Conservation (phyloP, 2,797 vertebrate genomes). For the Cyprinella venusta region DNA sequence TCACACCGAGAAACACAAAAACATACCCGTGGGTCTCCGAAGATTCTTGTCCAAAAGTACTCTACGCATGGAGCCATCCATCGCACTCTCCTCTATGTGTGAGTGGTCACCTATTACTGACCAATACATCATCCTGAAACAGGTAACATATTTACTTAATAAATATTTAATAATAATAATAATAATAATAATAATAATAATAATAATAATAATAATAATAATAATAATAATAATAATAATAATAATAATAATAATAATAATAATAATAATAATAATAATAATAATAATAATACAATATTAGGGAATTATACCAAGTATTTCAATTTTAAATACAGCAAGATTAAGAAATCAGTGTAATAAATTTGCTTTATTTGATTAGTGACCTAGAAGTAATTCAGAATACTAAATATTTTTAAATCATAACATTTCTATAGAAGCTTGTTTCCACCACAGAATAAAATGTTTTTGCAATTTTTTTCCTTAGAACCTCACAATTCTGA, state of each 20-base stretch:
- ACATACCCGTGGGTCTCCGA: constrained; percentile 92
- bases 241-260: too few species aligned
- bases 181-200: too few species aligned
- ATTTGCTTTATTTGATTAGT: background rate
- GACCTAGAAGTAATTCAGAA: background rate
- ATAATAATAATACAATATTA: background rate
- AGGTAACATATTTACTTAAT: background rate
- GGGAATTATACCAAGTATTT: background rate
- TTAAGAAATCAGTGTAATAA: background rate
- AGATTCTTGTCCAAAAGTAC: constrained; percentile 94
- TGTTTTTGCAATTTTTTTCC: too few species aligned
- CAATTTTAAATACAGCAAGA: background rate
- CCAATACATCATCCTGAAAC: constrained; percentile 98
- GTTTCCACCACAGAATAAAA: too few species aligned
- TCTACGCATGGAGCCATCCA: constrained; percentile 94
- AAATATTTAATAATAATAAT: too few species aligned
- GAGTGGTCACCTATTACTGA: constrained; percentile 95
- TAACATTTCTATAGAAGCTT: background rate
- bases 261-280: too few species aligned
- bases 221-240: too few species aligned
- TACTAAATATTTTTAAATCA: background rate
- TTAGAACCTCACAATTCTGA: too few species aligned
- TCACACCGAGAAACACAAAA: constrained; percentile 1
- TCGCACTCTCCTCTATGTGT: constrained; percentile 95
- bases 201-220: too few species aligned